Base-by-base conservation (phyloP, 2,888 invertebrate species). In the Nomada hirtipes region DNA sequence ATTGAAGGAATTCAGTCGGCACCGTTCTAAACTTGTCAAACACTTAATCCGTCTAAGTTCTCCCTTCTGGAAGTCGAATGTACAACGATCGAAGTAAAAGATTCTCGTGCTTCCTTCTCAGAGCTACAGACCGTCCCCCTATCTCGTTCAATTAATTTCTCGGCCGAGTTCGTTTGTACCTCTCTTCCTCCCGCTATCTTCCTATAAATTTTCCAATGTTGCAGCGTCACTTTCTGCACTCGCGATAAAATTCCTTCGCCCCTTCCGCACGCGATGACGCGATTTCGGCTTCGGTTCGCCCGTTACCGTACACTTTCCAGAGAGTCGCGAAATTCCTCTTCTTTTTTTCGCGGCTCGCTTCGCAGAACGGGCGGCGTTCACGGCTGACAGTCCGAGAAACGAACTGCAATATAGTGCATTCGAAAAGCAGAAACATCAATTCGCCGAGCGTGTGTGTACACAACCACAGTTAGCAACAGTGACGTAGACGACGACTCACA, bases 401-500 rank as follows among this genome's bases (percentile, higher is more conserved):
- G 44, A 61, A 69, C 69, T 55, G 36, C 36, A 36, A 36, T 36
- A 36, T 36, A 36, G 36, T 4, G 36, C 36, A 78, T 79, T 42
- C 57, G 53, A n/a, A 79, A 60, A 57, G 57, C 68, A 60, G 64
- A 72, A 77, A 84, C 72, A 71, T 69, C 61, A 59, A 81, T 85
- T 69, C 42, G 52, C 59, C 26, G 53, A 61, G 47, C 53, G 29
- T 57, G 57, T 64, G 78, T 75, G 76, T 80, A 78, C 80, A 75
- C 83, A 74, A 79, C 70, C 68, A 84, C 83, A 85, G 87, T 84
- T 86, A 86, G 86, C 86, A 86, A 82, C 83, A 82, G 82, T 86
- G 88, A 88, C 82, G 86, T 84, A 80, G 77, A 36, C n/a, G 63
- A 29, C 73, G 72, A 71, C 79, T 79, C 64, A 80, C 82, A 86